Percentiles rank a stretch among this genome's conserved stretches.
Conservation (phyloP, 2,797 vertebrate species). For the Arnoldichthys spilopterus region DNA sequence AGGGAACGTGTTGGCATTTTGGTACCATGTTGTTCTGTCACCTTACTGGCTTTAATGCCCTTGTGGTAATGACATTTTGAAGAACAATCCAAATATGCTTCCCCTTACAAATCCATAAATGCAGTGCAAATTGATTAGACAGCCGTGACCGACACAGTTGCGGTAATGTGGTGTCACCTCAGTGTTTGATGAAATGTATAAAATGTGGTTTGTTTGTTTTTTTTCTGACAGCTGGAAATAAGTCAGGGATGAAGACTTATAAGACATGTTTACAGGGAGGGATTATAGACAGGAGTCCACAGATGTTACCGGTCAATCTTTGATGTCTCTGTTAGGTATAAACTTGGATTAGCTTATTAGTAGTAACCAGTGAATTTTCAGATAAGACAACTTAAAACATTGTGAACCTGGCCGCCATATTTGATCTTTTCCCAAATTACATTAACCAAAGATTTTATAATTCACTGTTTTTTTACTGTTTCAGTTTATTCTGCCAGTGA, state of each 20-base stretch:
- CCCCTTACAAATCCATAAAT: not conserved
- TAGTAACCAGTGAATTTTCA: not conserved
- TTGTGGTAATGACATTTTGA: not conserved
- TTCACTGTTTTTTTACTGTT: constrained; percentile 4
- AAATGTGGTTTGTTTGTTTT: not conserved
- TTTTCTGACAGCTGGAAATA: not conserved
- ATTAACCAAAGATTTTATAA: not conserved
- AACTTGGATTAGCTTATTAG: not conserved
- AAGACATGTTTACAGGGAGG: not conserved
- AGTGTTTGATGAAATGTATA: not conserved
- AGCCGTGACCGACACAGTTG: not conserved
- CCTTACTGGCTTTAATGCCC: not conserved
- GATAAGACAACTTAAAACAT: not conserved
- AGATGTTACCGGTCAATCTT: not conserved
- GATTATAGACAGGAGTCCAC: not conserved
- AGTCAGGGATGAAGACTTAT: not conserved
- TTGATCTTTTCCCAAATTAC: not conserved
- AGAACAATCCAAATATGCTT: not conserved
- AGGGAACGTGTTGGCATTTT: constrained; percentile 6
- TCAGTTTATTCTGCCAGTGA: constrained; percentile 9
- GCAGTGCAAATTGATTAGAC: not conserved
- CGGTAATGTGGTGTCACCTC: not conserved
- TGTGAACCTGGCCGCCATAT: not conserved
- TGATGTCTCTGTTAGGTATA: constrained; percentile 1
- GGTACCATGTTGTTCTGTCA: not conserved